phyloP scores from a whole-genome alignment of 2,113 vertebrate genomes.

The Gila orcuttii region DNA sequence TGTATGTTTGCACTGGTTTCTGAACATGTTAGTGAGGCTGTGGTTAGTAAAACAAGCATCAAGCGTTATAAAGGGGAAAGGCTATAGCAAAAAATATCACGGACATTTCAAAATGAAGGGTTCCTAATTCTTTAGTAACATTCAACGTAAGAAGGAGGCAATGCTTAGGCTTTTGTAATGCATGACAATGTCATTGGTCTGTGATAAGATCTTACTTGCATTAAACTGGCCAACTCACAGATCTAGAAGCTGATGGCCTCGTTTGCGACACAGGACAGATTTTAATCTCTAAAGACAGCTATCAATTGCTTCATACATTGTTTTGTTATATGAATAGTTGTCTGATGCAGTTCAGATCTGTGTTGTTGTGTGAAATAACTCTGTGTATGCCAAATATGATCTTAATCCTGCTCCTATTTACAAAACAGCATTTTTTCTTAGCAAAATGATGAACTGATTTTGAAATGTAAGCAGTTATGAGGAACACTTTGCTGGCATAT shows the following conservation, averaged over 20 bases:
- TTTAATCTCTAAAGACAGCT: background rate
- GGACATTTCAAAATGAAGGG: background rate
- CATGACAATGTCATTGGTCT: background rate
- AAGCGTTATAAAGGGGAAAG: background rate
- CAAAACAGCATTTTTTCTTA: constrained; percentile 41
- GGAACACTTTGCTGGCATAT: background rate
- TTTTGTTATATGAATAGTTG: background rate
- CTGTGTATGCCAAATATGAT: constrained; percentile 13
- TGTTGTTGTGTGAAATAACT: constrained; percentile 25
- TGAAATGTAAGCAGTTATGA: background rate
- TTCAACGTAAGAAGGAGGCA: background rate
- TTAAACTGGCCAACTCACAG: constrained; percentile 22
- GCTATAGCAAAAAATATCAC: background rate
- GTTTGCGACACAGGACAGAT: background rate
- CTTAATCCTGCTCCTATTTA: constrained; percentile 24
- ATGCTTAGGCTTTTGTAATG: constrained; percentile 2
- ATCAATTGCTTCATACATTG: background rate
- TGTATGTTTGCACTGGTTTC: background rate
- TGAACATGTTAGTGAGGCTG: background rate
- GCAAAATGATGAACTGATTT: constrained; percentile 18
- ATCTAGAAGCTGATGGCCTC: background rate
- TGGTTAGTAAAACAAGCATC: background rate
- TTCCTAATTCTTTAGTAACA: background rate
- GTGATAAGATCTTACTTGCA: background rate
- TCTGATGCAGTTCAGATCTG: background rate